A percentile compares a stretch with the other conserved stretches of the same genome.
These are phyloP conservation scores for Drosophila takahashii DNA, from an alignment of 1,140 invertebrate species.

Conservation along the genomic window DNA sequence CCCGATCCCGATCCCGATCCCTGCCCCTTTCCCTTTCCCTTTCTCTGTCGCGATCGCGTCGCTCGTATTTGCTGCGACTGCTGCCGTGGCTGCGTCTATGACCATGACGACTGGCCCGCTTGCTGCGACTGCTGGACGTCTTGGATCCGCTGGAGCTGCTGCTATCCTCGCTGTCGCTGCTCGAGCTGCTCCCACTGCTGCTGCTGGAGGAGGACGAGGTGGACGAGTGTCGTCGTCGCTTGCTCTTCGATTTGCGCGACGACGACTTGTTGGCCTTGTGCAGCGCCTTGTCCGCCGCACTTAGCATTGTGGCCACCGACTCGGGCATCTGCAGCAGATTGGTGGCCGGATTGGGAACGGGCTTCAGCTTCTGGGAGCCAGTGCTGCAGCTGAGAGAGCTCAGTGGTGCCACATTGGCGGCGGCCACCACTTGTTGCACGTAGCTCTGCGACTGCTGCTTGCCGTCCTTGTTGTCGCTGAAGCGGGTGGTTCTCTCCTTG, in stretches of 20 bases:
- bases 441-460: slow-evolving; percentile 57
- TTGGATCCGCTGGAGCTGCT: slow-evolving; percentile 51
- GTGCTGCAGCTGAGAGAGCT: slow-evolving; percentile 8
- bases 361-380: slow-evolving; percentile 40
- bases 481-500: slow-evolving; percentile 77
- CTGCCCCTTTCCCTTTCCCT: slow-evolving; percentile 6
- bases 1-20: slow-evolving; percentile 6
- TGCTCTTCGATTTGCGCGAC: slow-evolving; percentile 44
- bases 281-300: slow-evolving; percentile 66
- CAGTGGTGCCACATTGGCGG: slow-evolving; percentile 12
- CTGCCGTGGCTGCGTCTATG: slow-evolving; percentile 22
- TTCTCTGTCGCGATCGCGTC: slow-evolving; percentile 36
- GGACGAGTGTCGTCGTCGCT: slow-evolving; percentile 42
- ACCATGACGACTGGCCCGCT: slow-evolving; percentile 35
- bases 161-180: slow-evolving; percentile 34
- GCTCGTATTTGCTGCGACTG: slow-evolving; percentile 36
- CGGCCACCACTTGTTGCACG: slow-evolving; percentile 59
- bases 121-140: slow-evolving; percentile 37
- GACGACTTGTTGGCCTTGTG: slow-evolving; percentile 60
- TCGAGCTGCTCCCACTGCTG: slow-evolving; percentile 43
- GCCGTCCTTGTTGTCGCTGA: slow-evolving; percentile 81
- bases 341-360: slow-evolving; percentile 69
- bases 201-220: slow-evolving; percentile 61
- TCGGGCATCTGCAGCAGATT: slow-evolving; percentile 73
- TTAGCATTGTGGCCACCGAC: slow-evolving; percentile 60